Evolutionary conservation across 2,888 invertebrate species (phyloP), one percentile per base, ranked within the genome.

Genomic region (Ectemnius continuus): DNA sequence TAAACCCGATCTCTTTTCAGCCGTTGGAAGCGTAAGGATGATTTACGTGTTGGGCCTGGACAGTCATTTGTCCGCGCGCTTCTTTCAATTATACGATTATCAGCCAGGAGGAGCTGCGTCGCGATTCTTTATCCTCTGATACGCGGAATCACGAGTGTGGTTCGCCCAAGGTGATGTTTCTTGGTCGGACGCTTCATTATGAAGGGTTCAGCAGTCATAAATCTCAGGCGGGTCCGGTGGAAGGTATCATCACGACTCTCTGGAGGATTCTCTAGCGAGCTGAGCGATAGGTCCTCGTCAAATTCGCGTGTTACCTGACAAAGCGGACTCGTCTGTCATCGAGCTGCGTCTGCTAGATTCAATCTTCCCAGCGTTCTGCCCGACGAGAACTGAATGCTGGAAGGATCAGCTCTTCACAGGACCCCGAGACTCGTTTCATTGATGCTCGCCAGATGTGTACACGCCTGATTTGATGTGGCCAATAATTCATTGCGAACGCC

Each of bases 241-340:
- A 14, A 52, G 16, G n/a, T 13, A 13, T 67, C 66, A 14, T 46
- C 18, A 14, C 5, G 28, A 36, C 16, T 59, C 14, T 48, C 57
- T 56, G 60, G 47, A 58, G 56, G 52, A 47, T 46, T 46, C 68
- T 47, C 56, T 6, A 52, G 52, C 60, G 56, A 61, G 59, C 61
- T 76, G 76, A 76, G 67, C 70, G 76, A 75, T 75, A 67, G 75
- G 65, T 52, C 18, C 56, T 70, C 48, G 75, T 76, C 76, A 68
- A 65, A 62, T 76, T 68, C 28, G 74, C 70, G 70, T 70, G 73
- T 65, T 61, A 66, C 70, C 67, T 65, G 76, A 70, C 69, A 65
- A 67, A 64, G 58, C 58, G 46, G 46, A 58, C 26, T 18, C 57
- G 68, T 66, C 64, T 60, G 69, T 62, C 60, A 73, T 75, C 68